phyloP scores from a whole-genome alignment of 2,797 vertebrate genomes.

The Emys orbicularis region DNA sequence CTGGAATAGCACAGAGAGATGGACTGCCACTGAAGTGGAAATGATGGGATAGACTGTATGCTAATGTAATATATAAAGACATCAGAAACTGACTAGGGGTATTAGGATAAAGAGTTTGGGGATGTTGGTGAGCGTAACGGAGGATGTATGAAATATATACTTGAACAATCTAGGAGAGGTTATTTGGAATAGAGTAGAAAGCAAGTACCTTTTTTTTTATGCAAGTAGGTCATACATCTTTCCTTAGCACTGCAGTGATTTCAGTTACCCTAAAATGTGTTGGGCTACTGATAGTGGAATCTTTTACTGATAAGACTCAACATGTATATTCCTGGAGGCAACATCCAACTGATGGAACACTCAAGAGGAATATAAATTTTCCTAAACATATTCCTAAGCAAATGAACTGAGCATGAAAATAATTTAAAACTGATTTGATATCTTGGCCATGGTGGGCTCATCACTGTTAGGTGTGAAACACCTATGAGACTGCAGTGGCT shows the following conservation, averaged over 20 bases:
- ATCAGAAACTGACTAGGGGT: neutral
- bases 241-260: neutral
- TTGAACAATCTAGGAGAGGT: neutral
- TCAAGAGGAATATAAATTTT: neutral
- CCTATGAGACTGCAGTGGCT: neutral
- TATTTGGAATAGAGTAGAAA: neutral
- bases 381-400: neutral
- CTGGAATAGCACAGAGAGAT: neutral
- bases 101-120: conserved; percentile 21
- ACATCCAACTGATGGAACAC: neutral
- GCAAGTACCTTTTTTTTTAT: neutral
- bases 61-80: conserved; percentile 37
- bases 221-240: conserved; percentile 5
- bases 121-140: neutral
- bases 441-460: neutral
- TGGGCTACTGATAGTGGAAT: neutral
- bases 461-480: neutral
- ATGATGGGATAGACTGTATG: conserved; percentile 20
- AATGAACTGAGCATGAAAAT: neutral
- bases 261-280: neutral
- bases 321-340: neutral
- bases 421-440: conserved; percentile 27
- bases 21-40: neutral
- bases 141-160: neutral
- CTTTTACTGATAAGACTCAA: neutral